Conservation (phyloP, 2,888 invertebrate species). For the Zhuqinia jingwanae region DNA sequence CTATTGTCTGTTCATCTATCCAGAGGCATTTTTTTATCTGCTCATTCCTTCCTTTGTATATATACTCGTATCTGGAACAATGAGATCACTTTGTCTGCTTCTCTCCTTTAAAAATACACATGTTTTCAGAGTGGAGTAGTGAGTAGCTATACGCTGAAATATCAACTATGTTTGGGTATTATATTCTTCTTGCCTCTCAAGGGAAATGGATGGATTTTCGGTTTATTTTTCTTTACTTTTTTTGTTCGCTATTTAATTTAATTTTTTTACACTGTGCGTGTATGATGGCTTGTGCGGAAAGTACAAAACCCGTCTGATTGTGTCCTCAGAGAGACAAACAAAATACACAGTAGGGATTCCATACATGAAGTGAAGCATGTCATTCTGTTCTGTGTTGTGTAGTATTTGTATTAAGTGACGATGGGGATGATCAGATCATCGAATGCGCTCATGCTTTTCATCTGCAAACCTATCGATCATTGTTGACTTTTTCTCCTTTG, state of each 20-base stretch:
- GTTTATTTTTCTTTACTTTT: background rate
- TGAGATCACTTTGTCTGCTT: background rate
- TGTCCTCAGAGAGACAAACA: too few relatives aligned
- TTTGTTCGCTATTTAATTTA: too few relatives aligned
- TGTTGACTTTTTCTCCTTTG: constrained; percentile 2
- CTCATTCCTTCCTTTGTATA: constrained; percentile 28
- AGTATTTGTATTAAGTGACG: constrained; percentile 17
- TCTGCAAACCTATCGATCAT: constrained; percentile 20
- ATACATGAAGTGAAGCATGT: too few relatives aligned
- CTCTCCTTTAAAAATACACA: background rate
- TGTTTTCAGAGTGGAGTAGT: background rate
- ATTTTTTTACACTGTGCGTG: background rate
- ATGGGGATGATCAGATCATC: background rate
- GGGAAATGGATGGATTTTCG: background rate
- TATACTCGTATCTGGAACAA: too few relatives aligned
- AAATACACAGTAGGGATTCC: too few relatives aligned
- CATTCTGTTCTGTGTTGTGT: too few relatives aligned
- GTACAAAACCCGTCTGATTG: too few relatives aligned
- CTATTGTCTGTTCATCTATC: constrained; percentile 43
- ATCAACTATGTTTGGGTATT: background rate
- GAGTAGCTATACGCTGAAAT: background rate
- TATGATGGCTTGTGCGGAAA: background rate
- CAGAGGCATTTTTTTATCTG: constrained; percentile 41
- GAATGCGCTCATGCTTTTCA: background rate
- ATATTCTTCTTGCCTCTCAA: background rate